Conservation (phyloP, 2,113 vertebrate species). For the Laticauda colubrina region DNA sequence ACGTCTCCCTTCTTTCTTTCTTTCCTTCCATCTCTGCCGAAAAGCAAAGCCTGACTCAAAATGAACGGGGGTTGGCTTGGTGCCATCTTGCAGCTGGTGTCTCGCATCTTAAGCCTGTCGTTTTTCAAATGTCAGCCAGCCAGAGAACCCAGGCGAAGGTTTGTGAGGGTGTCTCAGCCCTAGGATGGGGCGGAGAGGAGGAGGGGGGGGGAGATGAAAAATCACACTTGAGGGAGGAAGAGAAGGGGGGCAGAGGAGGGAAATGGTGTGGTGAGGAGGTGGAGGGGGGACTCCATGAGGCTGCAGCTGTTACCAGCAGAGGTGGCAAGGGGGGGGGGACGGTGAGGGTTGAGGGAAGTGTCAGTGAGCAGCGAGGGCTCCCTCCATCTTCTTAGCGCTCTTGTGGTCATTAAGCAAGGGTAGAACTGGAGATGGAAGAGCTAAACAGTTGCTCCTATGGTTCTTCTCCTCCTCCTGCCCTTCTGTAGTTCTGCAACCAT, state of each 20-base stretch:
- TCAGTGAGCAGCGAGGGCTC: not conserved
- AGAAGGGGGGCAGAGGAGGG: not conserved
- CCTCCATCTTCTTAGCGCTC: slow-evolving; percentile 42
- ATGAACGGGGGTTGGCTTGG: slow-evolving; percentile 36
- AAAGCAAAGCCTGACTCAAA: slow-evolving; percentile 56
- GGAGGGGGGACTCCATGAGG: not conserved
- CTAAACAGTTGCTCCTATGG: not conserved
- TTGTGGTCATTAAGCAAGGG: slow-evolving; percentile 23
- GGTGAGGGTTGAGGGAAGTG: not conserved
- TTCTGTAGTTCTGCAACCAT: not conserved
- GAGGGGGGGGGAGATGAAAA: not conserved
- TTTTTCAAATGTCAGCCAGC: slow-evolving; percentile 62
- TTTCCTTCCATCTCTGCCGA: slow-evolving; percentile 11
- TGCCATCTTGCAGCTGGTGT: slow-evolving; percentile 65
- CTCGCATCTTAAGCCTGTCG: slow-evolving; percentile 54
- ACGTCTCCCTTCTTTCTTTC: not conserved
- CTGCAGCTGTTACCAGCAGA: slow-evolving; percentile 56
- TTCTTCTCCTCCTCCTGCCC: too few relatives aligned
- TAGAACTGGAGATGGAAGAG: not conserved
- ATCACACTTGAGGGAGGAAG: not conserved
- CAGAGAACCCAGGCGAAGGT: slow-evolving; percentile 18
- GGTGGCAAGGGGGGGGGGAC: not conserved
- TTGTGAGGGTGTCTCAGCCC: slow-evolving; percentile 26
- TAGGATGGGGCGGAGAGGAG: not conserved
- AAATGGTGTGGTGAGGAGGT: not conserved